Evolutionary conservation across 2,888 invertebrate genomes (phyloP), one percentile per base, ranked within the genome.

Genomic region (Cataglyphis albicans): DNA sequence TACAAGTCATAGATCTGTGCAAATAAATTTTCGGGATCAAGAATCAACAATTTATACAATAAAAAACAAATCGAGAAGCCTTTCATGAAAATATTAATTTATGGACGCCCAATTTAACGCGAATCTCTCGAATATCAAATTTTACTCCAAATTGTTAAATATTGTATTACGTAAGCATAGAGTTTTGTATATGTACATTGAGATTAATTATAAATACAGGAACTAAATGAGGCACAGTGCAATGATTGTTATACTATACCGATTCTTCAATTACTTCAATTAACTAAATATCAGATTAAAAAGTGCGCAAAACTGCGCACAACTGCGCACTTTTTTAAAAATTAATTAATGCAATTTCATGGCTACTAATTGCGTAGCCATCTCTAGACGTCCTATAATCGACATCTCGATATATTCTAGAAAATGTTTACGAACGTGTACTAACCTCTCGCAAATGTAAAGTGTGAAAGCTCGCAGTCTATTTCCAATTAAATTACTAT

Each of bases 181-280:
- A 44, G 10, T 32, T 70, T 35, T 48, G 32, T 18, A 35, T 48
- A 35, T 57, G 18, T 72, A 55, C 55, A 78, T 48, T 41, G 73
- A 25, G 75, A 72, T 72, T 80, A 80, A 35, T 80, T 75, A 73
- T 80, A 81, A 81, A 81, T 81, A 81, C 81, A 81, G 75, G 81
- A 76, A 81, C 80, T 76, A 29, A n/a, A 52, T 52, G 64, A 80
- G 41, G 81, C 55, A 81, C 41, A 63, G 4, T 18, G 41, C 64
- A 78, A 38, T 29, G 38, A 55, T 41, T 64, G 52, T 44, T 52
- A 21, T 61, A 25, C 15, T 9, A 61, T 29, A 63, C 1, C 10
- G 59, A 80, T 35, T 52, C n/a, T 52, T 52, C 7, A 48, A 52
- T n/a, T 70, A 52, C 21, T 68, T 18, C n/a, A 52, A 38, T 25